These are phyloP conservation scores for Phymatocera aterrima DNA, from an alignment of 2,888 invertebrate species.

Conservation along the genomic window DNA sequence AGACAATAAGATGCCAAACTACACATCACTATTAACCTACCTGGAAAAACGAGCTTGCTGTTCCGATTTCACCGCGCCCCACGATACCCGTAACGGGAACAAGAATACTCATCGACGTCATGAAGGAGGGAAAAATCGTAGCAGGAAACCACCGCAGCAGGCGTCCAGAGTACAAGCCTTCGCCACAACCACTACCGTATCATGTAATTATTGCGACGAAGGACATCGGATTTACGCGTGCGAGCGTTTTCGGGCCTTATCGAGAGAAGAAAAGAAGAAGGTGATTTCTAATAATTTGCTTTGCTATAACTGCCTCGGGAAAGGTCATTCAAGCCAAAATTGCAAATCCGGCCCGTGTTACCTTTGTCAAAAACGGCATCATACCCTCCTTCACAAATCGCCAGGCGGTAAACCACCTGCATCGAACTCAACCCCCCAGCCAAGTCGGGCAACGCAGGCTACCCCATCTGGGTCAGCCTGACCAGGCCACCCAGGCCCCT, in stretches of 20 bases:
- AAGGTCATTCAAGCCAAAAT: conserved; percentile 1
- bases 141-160: neutral
- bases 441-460: neutral
- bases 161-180: neutral
- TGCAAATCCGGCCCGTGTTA: too few species aligned
- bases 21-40: conserved; percentile 20
- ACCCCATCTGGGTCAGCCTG: neutral
- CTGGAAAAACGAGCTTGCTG: conserved; percentile 44
- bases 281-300: neutral
- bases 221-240: neutral
- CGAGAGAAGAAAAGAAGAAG: neutral
- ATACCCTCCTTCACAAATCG: conserved; percentile 35
- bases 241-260: neutral
- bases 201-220: conserved; percentile 22
- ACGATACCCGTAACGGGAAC: neutral
- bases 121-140: neutral
- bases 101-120: neutral
- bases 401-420: neutral
- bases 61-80: neutral
- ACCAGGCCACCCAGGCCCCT: neutral
- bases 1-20: conserved; percentile 14
- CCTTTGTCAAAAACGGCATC: conserved; percentile 14
- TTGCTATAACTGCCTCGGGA: conserved; percentile 43
- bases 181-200: neutral
- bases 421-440: neutral